These are phyloP conservation scores for Thunnus thynnus DNA, from an alignment of 2,113 vertebrate genomes.

Conservation along the genomic window DNA sequence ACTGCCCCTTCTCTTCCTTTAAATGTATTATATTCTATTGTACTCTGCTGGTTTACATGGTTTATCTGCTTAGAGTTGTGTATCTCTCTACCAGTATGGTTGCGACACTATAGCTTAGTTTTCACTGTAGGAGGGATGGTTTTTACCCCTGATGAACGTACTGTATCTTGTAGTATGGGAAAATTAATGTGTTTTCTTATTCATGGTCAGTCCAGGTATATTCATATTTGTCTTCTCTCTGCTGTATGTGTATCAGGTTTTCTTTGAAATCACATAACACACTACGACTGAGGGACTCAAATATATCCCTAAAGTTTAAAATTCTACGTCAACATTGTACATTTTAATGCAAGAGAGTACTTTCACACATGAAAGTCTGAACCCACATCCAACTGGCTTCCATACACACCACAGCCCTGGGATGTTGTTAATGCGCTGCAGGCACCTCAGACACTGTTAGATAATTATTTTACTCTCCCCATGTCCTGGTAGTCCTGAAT, in stretches of 20 bases:
- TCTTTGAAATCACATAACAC: not conserved
- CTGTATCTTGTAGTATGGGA: not conserved
- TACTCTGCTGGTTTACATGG: not conserved
- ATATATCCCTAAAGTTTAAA: not conserved
- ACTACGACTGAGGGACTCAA: not conserved
- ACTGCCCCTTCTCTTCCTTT: not conserved
- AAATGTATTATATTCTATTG: not conserved
- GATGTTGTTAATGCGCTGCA: slow-evolving; percentile 22
- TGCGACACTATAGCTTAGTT: no score
- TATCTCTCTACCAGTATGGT: no score
- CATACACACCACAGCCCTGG: not conserved
- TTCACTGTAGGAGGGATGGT: no score
- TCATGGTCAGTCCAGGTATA: not conserved
- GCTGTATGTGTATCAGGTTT: not conserved
- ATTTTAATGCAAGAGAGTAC: slow-evolving; percentile 13
- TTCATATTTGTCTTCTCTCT: not conserved
- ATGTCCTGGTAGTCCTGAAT: not conserved
- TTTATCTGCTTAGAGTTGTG: not conserved
- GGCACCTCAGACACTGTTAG: slow-evolving; percentile 6
- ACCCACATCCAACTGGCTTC: not conserved
- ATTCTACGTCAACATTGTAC: not conserved
- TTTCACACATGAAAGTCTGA: slow-evolving; percentile 8
- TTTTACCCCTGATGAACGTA: no score
- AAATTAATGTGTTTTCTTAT: not conserved
- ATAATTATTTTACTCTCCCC: slow-evolving; percentile 12